Percentiles rank a stretch among this genome's conserved stretches.
phyloP scores from a whole-genome alignment of 2,113 vertebrate genomes.

The Patagioenas fasciata region DNA sequence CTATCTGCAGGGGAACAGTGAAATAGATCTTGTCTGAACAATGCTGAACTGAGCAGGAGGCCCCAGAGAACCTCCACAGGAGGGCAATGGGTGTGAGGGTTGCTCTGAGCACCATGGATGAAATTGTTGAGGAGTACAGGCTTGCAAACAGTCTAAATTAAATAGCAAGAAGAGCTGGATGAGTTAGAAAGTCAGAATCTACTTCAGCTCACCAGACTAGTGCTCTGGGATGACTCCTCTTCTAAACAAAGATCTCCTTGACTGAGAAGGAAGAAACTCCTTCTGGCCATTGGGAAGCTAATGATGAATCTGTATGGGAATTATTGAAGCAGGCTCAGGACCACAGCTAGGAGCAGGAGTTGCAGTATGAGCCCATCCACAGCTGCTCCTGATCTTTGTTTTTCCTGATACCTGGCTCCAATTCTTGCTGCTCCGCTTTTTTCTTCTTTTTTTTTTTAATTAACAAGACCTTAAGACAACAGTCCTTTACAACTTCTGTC shows the following conservation, averaged over 20 bases:
- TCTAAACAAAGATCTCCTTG: background rate
- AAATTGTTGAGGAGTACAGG: background rate
- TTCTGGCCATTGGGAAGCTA: background rate
- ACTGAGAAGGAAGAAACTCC: background rate
- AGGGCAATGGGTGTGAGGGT: background rate
- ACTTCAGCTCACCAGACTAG: background rate
- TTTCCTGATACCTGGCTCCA: background rate
- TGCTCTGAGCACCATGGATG: background rate
- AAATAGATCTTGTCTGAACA: background rate
- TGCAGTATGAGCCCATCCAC: background rate
- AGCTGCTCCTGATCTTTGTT: background rate
- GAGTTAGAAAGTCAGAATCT: background rate
- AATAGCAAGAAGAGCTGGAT: background rate
- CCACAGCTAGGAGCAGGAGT: background rate
- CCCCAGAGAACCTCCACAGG: background rate
- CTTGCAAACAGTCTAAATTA: background rate
- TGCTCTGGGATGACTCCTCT: background rate
- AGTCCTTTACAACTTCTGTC: background rate
- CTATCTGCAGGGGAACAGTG: background rate
- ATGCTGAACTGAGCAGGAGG: background rate
- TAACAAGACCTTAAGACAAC: background rate
- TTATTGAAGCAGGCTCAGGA: fast-evolving
- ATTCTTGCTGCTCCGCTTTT: background rate
- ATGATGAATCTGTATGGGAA: background rate
- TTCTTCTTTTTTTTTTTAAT: background rate